Conservation (phyloP, 2,113 vertebrate genomes). For the Microcebus murinus region DNA sequence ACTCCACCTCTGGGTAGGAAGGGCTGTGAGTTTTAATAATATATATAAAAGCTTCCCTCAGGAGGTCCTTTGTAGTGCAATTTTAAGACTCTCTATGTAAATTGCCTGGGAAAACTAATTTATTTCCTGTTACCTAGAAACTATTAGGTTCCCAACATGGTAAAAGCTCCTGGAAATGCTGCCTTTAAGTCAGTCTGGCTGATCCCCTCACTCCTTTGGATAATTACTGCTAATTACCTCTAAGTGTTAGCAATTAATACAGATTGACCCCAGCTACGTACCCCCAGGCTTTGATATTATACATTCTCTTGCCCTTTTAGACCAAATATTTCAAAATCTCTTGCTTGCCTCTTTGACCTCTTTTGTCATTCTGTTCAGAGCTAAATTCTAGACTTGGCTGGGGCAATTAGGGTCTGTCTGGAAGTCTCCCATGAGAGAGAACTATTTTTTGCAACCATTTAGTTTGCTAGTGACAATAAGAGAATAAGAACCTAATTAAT, state of each 20-base stretch:
- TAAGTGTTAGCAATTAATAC: constrained; percentile 51
- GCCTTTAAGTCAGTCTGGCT: neutral
- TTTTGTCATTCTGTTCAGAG: constrained; percentile 40
- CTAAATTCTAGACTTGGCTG: neutral
- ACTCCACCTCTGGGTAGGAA: neutral
- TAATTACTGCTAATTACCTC: constrained; percentile 63
- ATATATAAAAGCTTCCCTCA: neutral
- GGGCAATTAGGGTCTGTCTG: neutral
- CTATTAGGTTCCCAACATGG: neutral
- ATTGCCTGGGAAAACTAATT: neutral
- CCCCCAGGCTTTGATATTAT: neutral
- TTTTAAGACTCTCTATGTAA: neutral
- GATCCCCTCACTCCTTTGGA: neutral
- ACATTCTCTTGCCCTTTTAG: neutral
- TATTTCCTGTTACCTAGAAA: constrained; percentile 46
- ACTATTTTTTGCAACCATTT: constrained; percentile 44
- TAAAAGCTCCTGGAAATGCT: constrained; percentile 16
- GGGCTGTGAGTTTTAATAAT: neutral
- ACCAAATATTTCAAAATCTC: constrained; percentile 51
- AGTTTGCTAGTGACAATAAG: constrained; percentile 28
- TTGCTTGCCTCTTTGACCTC: constrained; percentile 23
- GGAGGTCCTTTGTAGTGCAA: neutral
- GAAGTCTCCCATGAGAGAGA: neutral
- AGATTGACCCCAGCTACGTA: neutral
- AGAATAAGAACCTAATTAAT: constrained; percentile 27